Evolutionary conservation across 2,797 vertebrate genomes (phyloP), one percentile per base, ranked within the genome.

Genomic region (Bradypodion ventrale): DNA sequence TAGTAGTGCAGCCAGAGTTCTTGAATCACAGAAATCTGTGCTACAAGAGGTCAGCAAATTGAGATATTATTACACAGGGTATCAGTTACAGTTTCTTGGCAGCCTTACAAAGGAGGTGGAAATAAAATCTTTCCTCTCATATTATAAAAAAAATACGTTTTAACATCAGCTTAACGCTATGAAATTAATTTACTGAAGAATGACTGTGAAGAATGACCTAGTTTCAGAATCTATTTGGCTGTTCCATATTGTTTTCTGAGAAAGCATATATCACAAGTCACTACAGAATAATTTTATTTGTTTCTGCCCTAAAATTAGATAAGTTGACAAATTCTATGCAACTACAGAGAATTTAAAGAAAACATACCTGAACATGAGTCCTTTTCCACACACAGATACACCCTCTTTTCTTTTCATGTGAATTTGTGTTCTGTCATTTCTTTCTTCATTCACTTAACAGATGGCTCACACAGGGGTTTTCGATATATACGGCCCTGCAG

Each of bases 191-290:
- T 60, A 88, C 29, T 13, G 37, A 92, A 85, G 78, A 84, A 63
- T 74, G 7, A 56, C 42, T 66, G 56, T 81, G 65, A 82, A 85
- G 74, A 27, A 82, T 82, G 79, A 85, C 73, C 88, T 91, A 89
- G 85, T 85, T 92, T 91, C 84, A 78, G 62, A 72, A 16, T 79
- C 52, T 60, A 49, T 83, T 94, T 89, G 91, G 13, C 76, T 63
- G 83, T 25, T 37, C 73, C 49, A 29, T 69, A 42, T 82, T 66
- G 46, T 88, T 87, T 86, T 83, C 85, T 88, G 88, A 91, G 77
- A 25, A 60, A 83, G 52, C 16, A 84, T 3, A 4, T n/a, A 66
- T 92, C 79, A 83, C 63, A 80, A 88, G 70, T 89, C 86, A 46
- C 5, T 65, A n/a, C 78, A 29, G 85, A 87, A 72, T 78, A 85